Conservation (phyloP, 2,113 vertebrate genomes). For the Pluvianellus socialis region DNA sequence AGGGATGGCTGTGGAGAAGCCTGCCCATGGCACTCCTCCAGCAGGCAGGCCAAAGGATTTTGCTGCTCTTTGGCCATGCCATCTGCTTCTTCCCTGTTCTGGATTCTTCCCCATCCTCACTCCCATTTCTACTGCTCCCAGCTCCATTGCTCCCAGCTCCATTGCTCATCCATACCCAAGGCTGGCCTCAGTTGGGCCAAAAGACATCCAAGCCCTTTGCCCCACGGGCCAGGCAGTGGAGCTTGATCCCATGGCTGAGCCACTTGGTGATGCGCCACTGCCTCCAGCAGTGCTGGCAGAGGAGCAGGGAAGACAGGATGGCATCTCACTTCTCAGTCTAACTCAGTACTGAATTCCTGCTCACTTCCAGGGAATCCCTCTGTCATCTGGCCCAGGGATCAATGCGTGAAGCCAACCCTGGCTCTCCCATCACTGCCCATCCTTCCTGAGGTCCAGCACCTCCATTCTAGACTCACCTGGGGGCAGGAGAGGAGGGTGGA, state of each 20-base stretch:
- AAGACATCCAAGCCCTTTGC: neutral
- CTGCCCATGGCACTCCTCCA: neutral
- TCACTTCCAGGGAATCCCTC: neutral
- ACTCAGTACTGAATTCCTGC: neutral
- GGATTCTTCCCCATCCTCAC: neutral
- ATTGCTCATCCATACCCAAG: fast-evolving
- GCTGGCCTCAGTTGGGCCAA: neutral
- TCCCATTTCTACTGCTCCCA: neutral
- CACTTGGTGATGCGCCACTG: neutral
- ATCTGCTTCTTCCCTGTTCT: neutral
- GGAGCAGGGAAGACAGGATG: neutral
- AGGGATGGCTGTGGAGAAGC: neutral
- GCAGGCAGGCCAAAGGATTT: neutral
- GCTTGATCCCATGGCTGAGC: neutral
- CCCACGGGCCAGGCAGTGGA: neutral
- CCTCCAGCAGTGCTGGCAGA: neutral
- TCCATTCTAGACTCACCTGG: slow-evolving; percentile 56
- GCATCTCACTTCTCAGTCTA: neutral
- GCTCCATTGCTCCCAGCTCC: neutral
- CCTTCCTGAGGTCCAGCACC: neutral
- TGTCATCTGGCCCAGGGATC: neutral
- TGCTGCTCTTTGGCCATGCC: neutral
- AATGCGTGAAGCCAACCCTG: neutral
- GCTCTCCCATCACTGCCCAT: neutral
- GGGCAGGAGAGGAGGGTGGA: slow-evolving; percentile 60